Evolutionary conservation across 2,888 invertebrate species (phyloP).

Genomic region (Scaptomyza tumidula): DNA sequence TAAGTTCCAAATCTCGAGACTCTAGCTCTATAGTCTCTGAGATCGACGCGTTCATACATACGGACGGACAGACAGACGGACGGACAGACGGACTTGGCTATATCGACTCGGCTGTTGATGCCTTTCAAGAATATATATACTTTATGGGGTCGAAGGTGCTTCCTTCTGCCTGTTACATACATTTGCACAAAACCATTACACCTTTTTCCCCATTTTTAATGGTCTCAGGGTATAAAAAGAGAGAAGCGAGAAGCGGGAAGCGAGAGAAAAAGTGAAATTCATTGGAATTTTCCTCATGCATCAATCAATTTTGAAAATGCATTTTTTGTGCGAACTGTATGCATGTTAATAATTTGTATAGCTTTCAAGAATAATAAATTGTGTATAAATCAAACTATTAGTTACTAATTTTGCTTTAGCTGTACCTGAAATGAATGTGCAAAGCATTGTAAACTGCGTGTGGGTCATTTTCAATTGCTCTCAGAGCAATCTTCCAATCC

Average conservation of each 20-base stretch:
- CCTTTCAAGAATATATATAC: too few species aligned
- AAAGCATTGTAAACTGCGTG: constrained; percentile 26
- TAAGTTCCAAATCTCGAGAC: too few species aligned
- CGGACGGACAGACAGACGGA: too few species aligned
- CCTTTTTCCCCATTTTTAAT: too few species aligned
- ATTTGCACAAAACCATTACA: too few species aligned
- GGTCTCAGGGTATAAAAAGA: too few species aligned
- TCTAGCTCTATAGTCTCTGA: too few species aligned
- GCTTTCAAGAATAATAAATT: constrained; percentile 38
- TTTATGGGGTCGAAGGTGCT: too few species aligned
- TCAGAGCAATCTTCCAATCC: background rate
- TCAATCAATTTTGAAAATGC: constrained; percentile 72
- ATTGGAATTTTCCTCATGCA: constrained; percentile 75
- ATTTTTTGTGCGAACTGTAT: constrained; percentile 19
- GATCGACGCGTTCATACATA: too few species aligned
- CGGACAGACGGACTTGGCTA: too few species aligned
- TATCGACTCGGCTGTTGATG: too few species aligned
- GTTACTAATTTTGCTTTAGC: constrained; percentile 12
- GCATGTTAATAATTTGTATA: constrained; percentile 35
- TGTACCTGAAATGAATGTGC: constrained; percentile 9
- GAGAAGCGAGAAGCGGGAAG: constrained; percentile 26
- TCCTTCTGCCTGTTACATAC: too few species aligned
- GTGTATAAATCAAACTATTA: constrained; percentile 26
- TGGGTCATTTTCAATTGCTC: constrained; percentile 34
- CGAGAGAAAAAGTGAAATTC: constrained; percentile 65